These are phyloP conservation scores for Rhineura floridana DNA, from an alignment of 2,113 vertebrate genomes.

Conservation along the genomic window DNA sequence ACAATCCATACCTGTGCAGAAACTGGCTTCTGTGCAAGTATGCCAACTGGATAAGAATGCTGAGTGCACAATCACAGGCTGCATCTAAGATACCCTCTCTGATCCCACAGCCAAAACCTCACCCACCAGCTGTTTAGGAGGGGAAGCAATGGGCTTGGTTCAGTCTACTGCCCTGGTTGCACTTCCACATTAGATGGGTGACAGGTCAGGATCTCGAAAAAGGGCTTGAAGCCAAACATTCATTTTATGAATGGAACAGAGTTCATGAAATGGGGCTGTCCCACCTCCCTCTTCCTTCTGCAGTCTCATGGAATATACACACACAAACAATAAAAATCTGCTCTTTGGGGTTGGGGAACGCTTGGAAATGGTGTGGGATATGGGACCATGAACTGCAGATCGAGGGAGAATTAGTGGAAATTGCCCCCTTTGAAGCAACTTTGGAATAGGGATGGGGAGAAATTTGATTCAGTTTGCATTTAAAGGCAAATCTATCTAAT, in stretches of 20 bases:
- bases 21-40: background rate
- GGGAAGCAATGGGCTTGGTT: background rate
- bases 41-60: background rate
- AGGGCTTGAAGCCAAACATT: background rate
- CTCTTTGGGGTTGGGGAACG: background rate
- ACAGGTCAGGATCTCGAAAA: background rate
- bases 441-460: too few species aligned
- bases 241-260: background rate
- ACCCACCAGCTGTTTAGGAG: background rate
- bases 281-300: too few species aligned
- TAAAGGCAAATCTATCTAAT: too few species aligned
- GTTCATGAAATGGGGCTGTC: background rate
- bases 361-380: background rate
- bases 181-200: background rate
- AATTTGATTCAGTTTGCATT: too few species aligned
- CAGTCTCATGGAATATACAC: background rate
- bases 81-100: background rate
- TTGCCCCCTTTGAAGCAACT: too few species aligned
- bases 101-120: background rate
- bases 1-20: too few species aligned
- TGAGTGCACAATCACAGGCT: background rate
- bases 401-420: background rate
- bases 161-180: background rate
- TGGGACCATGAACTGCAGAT: background rate
- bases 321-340: background rate